phyloP scores from a whole-genome alignment of 2,113 vertebrate species.

The Gadus chalcogrammus region DNA sequence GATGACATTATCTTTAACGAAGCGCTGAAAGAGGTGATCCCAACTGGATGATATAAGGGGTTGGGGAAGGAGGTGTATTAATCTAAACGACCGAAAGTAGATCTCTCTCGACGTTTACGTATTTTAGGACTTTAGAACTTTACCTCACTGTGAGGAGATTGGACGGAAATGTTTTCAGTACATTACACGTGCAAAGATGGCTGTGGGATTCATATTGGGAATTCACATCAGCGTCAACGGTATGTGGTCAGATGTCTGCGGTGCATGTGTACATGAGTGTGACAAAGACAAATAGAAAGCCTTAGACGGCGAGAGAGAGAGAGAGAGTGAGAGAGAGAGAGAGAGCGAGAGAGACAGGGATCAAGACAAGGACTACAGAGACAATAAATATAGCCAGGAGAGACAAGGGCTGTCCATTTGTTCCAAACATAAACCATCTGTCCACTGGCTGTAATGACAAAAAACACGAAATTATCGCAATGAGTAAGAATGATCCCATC shows the following conservation, averaged over 20 bases:
- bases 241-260: slow-evolving; percentile 4
- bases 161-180: slow-evolving; percentile 21
- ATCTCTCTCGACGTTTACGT: slow-evolving; percentile 27
- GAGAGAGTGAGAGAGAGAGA: too few relatives aligned
- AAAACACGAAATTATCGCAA: too few relatives aligned
- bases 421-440: too few relatives aligned
- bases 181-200: slow-evolving; percentile 33
- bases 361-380: too few relatives aligned
- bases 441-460: too few relatives aligned
- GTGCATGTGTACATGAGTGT: slow-evolving; percentile 13
- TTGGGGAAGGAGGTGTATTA: slow-evolving; percentile 20
- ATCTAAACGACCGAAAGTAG: not conserved
- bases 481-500: too few relatives aligned
- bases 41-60: slow-evolving; percentile 31
- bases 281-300: slow-evolving; percentile 20
- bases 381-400: too few relatives aligned
- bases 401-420: too few relatives aligned
- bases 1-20: too few relatives aligned
- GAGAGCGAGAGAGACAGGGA: too few relatives aligned
- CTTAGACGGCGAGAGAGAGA: too few relatives aligned
- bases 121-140: slow-evolving; percentile 1
- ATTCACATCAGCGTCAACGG: slow-evolving; percentile 33
- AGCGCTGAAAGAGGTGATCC: slow-evolving; percentile 26
- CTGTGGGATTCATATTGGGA: slow-evolving; percentile 33
- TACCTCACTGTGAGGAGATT: slow-evolving; percentile 26